phyloP scores from a whole-genome alignment of 2,888 invertebrate species.

The Chrysopilus asiliformis region DNA sequence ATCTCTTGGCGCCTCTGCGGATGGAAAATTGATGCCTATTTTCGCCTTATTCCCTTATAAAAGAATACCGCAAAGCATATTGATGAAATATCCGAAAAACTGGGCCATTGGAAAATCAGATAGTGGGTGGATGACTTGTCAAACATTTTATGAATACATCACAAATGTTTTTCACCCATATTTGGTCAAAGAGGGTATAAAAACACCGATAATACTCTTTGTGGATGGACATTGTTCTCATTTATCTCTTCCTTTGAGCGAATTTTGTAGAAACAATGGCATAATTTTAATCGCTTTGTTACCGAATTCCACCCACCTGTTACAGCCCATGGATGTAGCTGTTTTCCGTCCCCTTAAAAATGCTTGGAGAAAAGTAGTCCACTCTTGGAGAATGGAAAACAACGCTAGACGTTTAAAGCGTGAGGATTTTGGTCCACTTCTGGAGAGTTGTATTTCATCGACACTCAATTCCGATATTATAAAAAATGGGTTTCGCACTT shows the following conservation, averaged over 20 bases:
- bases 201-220: constrained; percentile 22
- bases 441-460: no score
- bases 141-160: constrained; percentile 29
- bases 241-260: constrained; percentile 22
- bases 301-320: constrained; percentile 29
- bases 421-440: neutral
- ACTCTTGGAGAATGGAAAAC: constrained; percentile 17
- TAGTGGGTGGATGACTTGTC: constrained; percentile 28
- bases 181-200: constrained; percentile 21
- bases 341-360: constrained; percentile 26
- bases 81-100: constrained; percentile 8
- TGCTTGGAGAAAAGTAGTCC: constrained; percentile 21
- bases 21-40: constrained; percentile 6
- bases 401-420: neutral
- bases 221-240: constrained; percentile 30
- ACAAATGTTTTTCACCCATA: constrained; percentile 26
- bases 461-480: no score
- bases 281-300: constrained; percentile 26
- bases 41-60: constrained; percentile 7
- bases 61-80: constrained; percentile 3
- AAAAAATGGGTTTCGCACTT: no score
- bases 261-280: constrained; percentile 24
- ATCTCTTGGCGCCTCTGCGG: constrained; percentile 4
- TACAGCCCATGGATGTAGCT: constrained; percentile 29
- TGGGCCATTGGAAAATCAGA: constrained; percentile 22